These are phyloP conservation scores for Botrylloides violaceus DNA, from an alignment of 23 tunicate genomes.

Conservation along the genomic window DNA sequence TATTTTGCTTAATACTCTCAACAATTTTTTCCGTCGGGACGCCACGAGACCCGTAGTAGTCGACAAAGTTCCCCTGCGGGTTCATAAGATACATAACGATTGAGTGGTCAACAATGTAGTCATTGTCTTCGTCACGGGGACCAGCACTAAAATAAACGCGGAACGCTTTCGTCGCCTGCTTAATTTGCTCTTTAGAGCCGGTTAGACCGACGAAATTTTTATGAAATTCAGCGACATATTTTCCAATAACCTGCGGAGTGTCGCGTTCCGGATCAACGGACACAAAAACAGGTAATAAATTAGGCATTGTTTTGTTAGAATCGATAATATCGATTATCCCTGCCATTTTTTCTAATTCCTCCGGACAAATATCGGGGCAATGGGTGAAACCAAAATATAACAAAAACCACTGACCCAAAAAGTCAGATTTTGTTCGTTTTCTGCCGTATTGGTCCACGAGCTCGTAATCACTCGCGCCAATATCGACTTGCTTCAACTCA, in stretches of 20 bases:
- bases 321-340: slow-evolving; percentile 62
- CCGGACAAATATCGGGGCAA: slow-evolving; percentile 98
- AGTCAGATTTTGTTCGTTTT: slow-evolving; percentile 56
- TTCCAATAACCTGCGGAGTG: slow-evolving; percentile 73
- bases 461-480: slow-evolving; percentile 69
- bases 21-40: slow-evolving; percentile 36
- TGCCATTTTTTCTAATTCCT: slow-evolving; percentile 89
- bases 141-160: slow-evolving; percentile 88
- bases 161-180: slow-evolving; percentile 86
- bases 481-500: slow-evolving; percentile 65
- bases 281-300: slow-evolving; percentile 72
- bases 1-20: slow-evolving; percentile 57
- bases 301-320: slow-evolving; percentile 49
- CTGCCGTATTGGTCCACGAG: slow-evolving; percentile 65
- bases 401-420: slow-evolving; percentile 80
- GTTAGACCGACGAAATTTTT: slow-evolving; percentile 83
- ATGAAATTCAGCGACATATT: slow-evolving; percentile 75
- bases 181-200: slow-evolving; percentile 70
- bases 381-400: slow-evolving; percentile 96
- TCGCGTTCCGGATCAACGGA: slow-evolving; percentile 92
- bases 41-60: slow-evolving; percentile 88
- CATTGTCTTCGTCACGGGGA: slow-evolving; percentile 89
- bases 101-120: slow-evolving; percentile 93
- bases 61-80: slow-evolving; percentile 84
- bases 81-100: slow-evolving; percentile 91